Conservation (phyloP, 2,113 vertebrate genomes). For the Pluvianellus socialis region DNA sequence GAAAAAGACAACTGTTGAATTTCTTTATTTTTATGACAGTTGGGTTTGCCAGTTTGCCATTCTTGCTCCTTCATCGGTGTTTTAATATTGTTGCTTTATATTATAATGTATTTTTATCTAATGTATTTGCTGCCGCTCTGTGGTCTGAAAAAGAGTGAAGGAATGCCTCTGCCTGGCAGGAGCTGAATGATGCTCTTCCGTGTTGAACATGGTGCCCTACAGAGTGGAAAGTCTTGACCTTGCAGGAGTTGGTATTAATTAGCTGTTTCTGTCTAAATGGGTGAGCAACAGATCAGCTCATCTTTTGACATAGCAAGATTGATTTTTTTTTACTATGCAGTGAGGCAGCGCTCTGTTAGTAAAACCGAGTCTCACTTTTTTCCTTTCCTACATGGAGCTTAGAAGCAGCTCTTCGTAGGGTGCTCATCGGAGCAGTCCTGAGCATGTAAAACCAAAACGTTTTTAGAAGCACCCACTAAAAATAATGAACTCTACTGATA, state of each 20-base stretch:
- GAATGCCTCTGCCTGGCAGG: neutral
- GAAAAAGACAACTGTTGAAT: neutral
- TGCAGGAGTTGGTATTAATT: neutral
- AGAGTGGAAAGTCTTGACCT: neutral
- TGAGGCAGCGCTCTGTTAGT: neutral
- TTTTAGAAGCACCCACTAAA: neutral
- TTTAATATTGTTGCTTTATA: neutral
- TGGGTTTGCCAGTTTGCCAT: neutral
- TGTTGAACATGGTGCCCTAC: neutral
- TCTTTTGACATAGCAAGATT: neutral
- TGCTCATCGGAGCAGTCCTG: neutral
- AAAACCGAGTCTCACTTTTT: neutral
- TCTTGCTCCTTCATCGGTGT: neutral
- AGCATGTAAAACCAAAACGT: neutral
- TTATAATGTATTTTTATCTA: neutral
- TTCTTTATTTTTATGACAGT: neutral
- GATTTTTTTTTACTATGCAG: neutral
- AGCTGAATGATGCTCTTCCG: neutral
- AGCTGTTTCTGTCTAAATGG: neutral
- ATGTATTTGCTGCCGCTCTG: neutral
- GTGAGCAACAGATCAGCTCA: neutral
- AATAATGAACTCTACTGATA: neutral
- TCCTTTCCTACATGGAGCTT: neutral
- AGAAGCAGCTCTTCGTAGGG: neutral
- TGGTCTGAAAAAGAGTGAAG: neutral